These are phyloP conservation scores for Tetragonula clypearis DNA, from an alignment of 1,140 invertebrate species.

Conservation along the genomic window DNA sequence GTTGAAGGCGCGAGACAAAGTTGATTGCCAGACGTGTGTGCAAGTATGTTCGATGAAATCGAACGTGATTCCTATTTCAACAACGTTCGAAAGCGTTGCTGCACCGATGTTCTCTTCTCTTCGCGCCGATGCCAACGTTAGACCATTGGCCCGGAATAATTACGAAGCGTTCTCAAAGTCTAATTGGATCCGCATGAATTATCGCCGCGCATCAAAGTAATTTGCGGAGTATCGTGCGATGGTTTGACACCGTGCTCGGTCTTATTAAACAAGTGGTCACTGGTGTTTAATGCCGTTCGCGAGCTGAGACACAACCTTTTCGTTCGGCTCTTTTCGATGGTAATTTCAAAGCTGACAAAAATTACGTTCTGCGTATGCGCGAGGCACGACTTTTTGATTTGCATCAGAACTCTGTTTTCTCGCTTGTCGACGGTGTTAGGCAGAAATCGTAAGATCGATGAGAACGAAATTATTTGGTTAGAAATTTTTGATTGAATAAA, in stretches of 20 bases:
- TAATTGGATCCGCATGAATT: constrained; percentile 76
- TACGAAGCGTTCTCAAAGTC: constrained; percentile 69
- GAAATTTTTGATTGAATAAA: too few species aligned
- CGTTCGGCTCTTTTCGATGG: neutral
- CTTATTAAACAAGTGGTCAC: constrained; percentile 26
- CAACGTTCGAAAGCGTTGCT: constrained; percentile 11
- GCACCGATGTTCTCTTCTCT: constrained; percentile 37
- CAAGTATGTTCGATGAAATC: constrained; percentile 17
- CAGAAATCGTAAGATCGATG: too few species aligned
- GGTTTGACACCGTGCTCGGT: constrained; percentile 11
- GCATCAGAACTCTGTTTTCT: neutral
- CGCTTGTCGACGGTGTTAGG: neutral
- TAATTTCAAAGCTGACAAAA: neutral
- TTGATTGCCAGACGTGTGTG: too few species aligned
- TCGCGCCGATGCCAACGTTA: constrained; percentile 55
- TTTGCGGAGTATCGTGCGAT: neutral
- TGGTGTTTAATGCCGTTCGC: neutral
- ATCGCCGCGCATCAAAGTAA: constrained; percentile 58
- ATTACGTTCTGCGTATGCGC: too few species aligned
- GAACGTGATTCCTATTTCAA: constrained; percentile 43
- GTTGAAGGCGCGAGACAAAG: too few species aligned
- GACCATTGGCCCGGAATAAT: constrained; percentile 73
- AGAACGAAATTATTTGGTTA: too few species aligned
- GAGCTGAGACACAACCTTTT: neutral
- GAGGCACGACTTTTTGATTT: neutral